Conservation (phyloP, 2,113 vertebrate genomes). For the Castor canadensis region DNA sequence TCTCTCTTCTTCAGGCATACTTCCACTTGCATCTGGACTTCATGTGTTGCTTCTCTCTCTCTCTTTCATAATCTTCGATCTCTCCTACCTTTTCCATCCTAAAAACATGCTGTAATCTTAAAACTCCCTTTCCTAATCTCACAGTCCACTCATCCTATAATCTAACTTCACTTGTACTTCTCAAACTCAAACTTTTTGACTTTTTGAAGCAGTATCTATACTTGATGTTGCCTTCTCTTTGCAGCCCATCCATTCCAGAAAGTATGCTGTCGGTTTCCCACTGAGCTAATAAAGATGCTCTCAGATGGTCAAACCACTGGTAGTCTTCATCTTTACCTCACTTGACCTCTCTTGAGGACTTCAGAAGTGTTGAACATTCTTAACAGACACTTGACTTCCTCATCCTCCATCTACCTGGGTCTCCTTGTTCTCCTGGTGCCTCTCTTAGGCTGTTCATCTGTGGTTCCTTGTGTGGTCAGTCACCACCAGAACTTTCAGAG, state of each 20-base stretch:
- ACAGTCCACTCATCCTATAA: neutral
- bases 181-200: neutral
- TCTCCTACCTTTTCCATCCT: neutral
- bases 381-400: neutral
- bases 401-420: accelerated
- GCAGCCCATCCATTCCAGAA: neutral
- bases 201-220: neutral
- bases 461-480: neutral
- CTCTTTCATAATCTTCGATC: no score
- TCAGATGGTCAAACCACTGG: neutral
- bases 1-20: neutral
- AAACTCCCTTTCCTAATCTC: neutral
- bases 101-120: no score
- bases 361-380: neutral
- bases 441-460: neutral
- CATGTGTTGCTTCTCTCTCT: no score
- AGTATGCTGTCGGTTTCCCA: neutral
- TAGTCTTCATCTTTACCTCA: neutral
- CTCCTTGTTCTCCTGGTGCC: neutral
- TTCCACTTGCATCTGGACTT: neutral
- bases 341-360: neutral
- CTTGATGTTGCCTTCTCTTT: neutral
- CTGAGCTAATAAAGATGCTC: neutral
- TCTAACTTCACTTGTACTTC: neutral
- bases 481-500: neutral